A percentile compares a stretch with the other conserved stretches of the same genome.
These are phyloP conservation scores for Endotricha flammealis DNA, from an alignment of 2,888 invertebrate species.

Conservation along the genomic window DNA sequence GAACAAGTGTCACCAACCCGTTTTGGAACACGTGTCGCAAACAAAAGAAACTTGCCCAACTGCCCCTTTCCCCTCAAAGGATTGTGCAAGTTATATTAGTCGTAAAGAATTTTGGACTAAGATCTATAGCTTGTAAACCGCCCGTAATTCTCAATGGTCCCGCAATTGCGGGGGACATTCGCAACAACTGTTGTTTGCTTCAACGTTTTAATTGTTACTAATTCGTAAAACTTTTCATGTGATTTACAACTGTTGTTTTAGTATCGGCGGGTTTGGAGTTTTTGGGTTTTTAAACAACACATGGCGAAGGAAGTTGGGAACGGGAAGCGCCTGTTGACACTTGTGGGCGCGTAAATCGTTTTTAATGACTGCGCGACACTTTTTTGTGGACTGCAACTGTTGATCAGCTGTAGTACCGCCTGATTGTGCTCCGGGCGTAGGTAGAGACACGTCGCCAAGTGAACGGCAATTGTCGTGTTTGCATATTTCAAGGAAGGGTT, in stretches of 20 bases:
- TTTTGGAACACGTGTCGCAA: conserved; percentile 74
- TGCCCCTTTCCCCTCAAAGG: conserved; percentile 62
- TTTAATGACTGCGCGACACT: conserved; percentile 42
- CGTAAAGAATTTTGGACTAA: conserved; percentile 75
- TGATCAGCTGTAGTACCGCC: background rate
- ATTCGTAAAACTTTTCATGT: conserved; percentile 71
- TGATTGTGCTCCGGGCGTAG: conserved; percentile 12
- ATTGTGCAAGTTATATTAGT: conserved; percentile 75
- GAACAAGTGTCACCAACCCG: conserved; percentile 73
- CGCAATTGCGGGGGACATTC: conserved; percentile 73
- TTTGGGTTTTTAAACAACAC: conserved; percentile 31
- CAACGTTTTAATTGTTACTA: conserved; percentile 75
- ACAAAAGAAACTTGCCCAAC: conserved; percentile 70
- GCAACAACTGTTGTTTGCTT: conserved; percentile 75
- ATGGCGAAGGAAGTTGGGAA: conserved; percentile 33
- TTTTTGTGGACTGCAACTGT: conserved; percentile 20
- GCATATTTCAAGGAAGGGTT: conserved; percentile 59
- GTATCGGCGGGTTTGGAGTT: conserved; percentile 43
- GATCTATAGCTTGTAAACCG: conserved; percentile 73
- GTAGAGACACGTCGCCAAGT: conserved; percentile 22
- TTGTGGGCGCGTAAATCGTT: conserved; percentile 47
- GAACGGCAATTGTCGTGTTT: conserved; percentile 34
- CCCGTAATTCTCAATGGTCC: conserved; percentile 70
- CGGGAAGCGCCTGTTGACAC: conserved; percentile 44
- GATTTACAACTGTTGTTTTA: conserved; percentile 69